Base-by-base conservation (phyloP, 2,888 invertebrate species). In the Ormyrus nitidulus region DNA sequence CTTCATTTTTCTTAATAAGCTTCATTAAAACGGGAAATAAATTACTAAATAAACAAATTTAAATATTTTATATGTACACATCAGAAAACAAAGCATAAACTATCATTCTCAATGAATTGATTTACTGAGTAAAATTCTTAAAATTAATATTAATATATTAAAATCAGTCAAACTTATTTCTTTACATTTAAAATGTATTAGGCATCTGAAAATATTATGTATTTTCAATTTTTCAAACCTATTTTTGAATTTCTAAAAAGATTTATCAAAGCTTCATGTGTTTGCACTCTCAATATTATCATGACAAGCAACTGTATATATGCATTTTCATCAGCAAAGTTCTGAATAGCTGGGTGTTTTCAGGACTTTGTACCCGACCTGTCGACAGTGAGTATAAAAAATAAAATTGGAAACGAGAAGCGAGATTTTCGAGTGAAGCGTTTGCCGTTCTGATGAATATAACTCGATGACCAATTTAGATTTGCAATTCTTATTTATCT, bases 331-430 rank as follows among this genome's bases (percentile, higher is more conserved):
- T 75, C n/a, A 64, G 65, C 72, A 80, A 82, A 72, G 81, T 86
- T 89, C 87, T 89, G 89, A 90, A 88, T 88, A 88, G 87, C 88
- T 90, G 89, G 87, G 87, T 90, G 87, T 91, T 91, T 91, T 90
- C 91, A 92, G 92, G 91, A 91, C 88, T 90, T 90, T 91, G 90
- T 91, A 87, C 91, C 91, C 87, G 91, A 91, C 87, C 89, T 91
- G 87, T 87, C 89, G 87, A 91, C 91, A 90, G 92, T 92, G 91
- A 92, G 92, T 92, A 92, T 88, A 82, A 79, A 65, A 75, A 75
- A 70, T 74, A 83, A 81, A 81, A 54, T 68, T 78, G 83, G 82
- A 80, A 81, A 66, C 75, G 83, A 85, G 84, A 84, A 87, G 85
- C 86, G 85, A 88, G 85, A 87, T 87, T 90, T 86, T 87, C 87